Conservation (phyloP, 2,888 invertebrate genomes). For the Nasonovia ribisnigri region DNA sequence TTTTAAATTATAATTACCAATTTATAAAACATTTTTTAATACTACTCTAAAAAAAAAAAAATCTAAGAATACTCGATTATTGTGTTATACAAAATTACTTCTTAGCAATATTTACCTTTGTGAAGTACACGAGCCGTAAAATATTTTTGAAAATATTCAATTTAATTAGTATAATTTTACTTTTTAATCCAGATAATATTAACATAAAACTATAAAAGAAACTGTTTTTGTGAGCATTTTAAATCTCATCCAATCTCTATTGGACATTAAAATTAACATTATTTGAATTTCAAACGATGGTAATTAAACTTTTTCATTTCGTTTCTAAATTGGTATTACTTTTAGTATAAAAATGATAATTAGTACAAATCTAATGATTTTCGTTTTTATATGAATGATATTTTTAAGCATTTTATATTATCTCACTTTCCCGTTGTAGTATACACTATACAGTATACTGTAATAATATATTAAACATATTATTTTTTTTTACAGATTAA, state of each 20-base stretch:
- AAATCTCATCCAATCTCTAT: background rate
- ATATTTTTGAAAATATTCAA: background rate
- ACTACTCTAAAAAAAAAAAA: background rate
- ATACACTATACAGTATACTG: too few relatives aligned
- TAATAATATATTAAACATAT: background rate
- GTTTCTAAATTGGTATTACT: background rate
- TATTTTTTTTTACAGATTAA: background rate
- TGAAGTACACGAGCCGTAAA: background rate
- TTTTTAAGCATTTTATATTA: background rate
- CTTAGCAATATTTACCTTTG: background rate
- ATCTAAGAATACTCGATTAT: background rate
- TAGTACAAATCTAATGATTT: background rate
- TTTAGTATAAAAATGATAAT: background rate
- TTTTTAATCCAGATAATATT: background rate
- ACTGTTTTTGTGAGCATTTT: background rate
- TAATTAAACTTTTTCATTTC: background rate
- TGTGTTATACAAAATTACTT: background rate
- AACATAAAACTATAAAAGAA: slow-evolving; percentile 4
- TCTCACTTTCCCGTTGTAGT: background rate
- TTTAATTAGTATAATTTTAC: background rate
- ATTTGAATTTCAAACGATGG: background rate
- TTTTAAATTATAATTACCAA: too few relatives aligned
- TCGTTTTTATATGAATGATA: background rate
- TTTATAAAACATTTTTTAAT: background rate
- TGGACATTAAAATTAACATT: slow-evolving; percentile 1